Conservation (phyloP, 2,113 vertebrate species). For the Serinus canaria region DNA sequence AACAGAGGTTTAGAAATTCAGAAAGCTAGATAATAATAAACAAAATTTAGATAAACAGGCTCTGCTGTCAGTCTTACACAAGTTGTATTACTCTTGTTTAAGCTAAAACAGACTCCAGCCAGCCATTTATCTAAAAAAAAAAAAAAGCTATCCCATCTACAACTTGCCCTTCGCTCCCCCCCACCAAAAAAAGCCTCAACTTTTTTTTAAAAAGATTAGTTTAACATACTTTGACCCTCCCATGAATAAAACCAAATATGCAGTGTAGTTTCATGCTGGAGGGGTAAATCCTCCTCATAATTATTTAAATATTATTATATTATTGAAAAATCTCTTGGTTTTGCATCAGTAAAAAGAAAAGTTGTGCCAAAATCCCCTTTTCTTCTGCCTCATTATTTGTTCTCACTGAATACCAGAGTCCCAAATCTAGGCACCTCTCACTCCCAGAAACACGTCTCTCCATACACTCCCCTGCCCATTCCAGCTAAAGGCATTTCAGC, state of each 20-base stretch:
- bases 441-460: background rate
- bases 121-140: background rate
- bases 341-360: background rate
- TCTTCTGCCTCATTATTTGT: background rate
- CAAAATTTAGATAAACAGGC: conserved; percentile 13
- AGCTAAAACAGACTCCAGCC: background rate
- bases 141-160: background rate
- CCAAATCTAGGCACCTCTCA: background rate
- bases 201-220: background rate
- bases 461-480: background rate
- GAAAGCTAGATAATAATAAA: conserved; percentile 18
- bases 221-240: background rate
- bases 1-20: conserved; percentile 7
- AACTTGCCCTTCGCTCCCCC: background rate
- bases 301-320: background rate
- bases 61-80: conserved; percentile 1
- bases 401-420: background rate
- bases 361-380: background rate
- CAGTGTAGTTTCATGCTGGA: background rate
- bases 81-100: background rate
- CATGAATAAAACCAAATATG: background rate
- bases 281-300: background rate
- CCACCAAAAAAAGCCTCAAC: background rate
- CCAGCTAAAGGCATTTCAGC: background rate
- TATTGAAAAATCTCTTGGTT: background rate